Percentiles rank a stretch among this genome's conserved stretches.
Evolutionary conservation across 1,140 invertebrate species (phyloP).

Genomic region (Tetramorium parvispinum): DNA sequence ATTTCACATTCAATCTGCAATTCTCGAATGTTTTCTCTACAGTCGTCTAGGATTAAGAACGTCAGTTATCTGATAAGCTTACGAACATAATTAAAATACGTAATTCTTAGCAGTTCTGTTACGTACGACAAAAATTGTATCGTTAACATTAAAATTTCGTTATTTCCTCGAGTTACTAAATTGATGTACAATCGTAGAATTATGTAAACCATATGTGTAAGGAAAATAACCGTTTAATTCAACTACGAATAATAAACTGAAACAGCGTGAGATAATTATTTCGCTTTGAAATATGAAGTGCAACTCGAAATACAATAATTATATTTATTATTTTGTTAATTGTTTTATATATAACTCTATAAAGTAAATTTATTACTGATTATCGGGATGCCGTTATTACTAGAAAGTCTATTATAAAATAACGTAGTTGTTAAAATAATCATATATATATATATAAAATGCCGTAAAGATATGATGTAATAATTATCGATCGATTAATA

Average conservation of each 20-base stretch:
- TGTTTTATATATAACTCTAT: slow-evolving; percentile 51
- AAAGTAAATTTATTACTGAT: slow-evolving; percentile 39
- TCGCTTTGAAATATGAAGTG: slow-evolving; percentile 16
- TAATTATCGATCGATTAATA: slow-evolving; percentile 29
- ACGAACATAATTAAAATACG: background rate
- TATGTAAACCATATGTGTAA: background rate
- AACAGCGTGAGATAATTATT: slow-evolving; percentile 8
- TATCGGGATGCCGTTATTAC: slow-evolving; percentile 33
- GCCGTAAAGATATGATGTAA: slow-evolving; percentile 21
- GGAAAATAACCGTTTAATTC: slow-evolving; percentile 14
- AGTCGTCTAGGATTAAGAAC: slow-evolving; percentile 49
- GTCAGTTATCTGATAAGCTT: slow-evolving; percentile 40
- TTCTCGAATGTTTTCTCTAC: slow-evolving; percentile 39
- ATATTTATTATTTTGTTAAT: slow-evolving; percentile 52
- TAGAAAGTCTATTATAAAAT: slow-evolving; percentile 54
- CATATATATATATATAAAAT: slow-evolving; percentile 20
- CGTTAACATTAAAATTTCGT: background rate
- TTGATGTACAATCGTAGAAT: slow-evolving; percentile 14
- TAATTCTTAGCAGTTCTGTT: background rate
- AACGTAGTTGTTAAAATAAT: slow-evolving; percentile 48
- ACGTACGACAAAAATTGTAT: background rate
- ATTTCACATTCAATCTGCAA: slow-evolving; percentile 43
- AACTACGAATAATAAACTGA: background rate
- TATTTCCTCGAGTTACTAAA: background rate
- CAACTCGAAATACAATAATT: slow-evolving; percentile 24